Conservation (phyloP, 2,113 vertebrate genomes). For the Planiliza haematocheilus region DNA sequence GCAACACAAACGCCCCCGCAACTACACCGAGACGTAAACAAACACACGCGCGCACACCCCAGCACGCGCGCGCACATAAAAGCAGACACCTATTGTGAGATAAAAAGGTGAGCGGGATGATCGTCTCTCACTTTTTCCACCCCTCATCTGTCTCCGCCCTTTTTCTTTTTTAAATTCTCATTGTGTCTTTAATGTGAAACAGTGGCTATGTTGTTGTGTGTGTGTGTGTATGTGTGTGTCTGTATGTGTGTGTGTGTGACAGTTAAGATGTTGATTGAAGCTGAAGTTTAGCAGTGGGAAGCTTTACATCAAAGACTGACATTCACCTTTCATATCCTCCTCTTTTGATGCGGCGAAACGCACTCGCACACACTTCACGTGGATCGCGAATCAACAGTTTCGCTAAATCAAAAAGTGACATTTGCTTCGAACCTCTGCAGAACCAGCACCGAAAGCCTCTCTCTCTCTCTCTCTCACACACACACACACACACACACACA, state of each 20-base stretch:
- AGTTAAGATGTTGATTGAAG: slow-evolving; percentile 74
- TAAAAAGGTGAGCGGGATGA: slow-evolving; percentile 40
- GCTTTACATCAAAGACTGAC: slow-evolving; percentile 78
- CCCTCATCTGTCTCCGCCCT: background rate
- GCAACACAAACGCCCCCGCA: slow-evolving; percentile 45
- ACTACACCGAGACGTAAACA: slow-evolving; percentile 39
- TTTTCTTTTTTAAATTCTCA: slow-evolving; percentile 42
- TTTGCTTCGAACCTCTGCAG: slow-evolving; percentile 53
- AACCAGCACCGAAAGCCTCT: slow-evolving; percentile 32
- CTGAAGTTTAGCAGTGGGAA: slow-evolving; percentile 77
- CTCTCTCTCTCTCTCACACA: no score
- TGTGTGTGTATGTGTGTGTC: slow-evolving; percentile 31
- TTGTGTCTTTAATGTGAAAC: slow-evolving; percentile 58
- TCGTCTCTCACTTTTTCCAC: background rate
- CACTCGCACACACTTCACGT: slow-evolving; percentile 46
- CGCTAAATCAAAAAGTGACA: slow-evolving; percentile 65
- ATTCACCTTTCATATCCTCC: slow-evolving; percentile 75
- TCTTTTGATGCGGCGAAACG: slow-evolving; percentile 68
- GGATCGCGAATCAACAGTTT: slow-evolving; percentile 57
- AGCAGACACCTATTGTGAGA: slow-evolving; percentile 37
- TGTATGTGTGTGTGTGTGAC: slow-evolving; percentile 31
- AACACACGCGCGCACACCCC: background rate
- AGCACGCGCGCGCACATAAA: slow-evolving; percentile 6
- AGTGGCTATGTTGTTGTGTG: slow-evolving; percentile 26
- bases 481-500: background rate